Conservation (phyloP, 2,888 invertebrate genomes). For the Limnephilus lunatus region DNA sequence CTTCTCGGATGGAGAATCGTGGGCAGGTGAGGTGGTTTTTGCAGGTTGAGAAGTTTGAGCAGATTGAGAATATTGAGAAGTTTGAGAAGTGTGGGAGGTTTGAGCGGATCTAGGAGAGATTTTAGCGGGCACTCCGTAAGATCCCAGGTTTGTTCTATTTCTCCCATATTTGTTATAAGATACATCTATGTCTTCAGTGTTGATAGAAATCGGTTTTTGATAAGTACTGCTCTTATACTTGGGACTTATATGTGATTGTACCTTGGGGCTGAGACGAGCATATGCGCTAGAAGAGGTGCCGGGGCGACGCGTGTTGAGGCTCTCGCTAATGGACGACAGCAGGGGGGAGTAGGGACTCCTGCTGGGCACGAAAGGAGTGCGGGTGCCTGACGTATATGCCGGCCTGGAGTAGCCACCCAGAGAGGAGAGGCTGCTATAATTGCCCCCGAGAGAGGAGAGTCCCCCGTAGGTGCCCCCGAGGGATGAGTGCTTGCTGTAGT, state of each 20-base stretch:
- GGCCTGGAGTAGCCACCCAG: constrained; percentile 68
- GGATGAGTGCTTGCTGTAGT: constrained; percentile 75
- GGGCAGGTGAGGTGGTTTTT: not conserved
- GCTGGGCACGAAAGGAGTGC: constrained; percentile 69
- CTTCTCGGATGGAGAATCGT: not conserved
- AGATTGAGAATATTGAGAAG: too few species aligned
- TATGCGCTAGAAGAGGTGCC: constrained; percentile 70
- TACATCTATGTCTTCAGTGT: constrained; percentile 92
- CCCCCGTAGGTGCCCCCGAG: constrained; percentile 74
- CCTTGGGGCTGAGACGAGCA: constrained; percentile 60
- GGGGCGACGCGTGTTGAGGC: constrained; percentile 72
- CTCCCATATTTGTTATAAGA: constrained; percentile 81
- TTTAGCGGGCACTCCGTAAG: not conserved
- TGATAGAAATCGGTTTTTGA: constrained; percentile 84
- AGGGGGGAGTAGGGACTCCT: constrained; percentile 82
- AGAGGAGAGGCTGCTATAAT: constrained; percentile 75
- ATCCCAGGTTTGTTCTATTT: constrained; percentile 49
- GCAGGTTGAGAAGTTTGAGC: not conserved
- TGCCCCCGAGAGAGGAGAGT: constrained; percentile 75
- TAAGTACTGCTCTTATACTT: constrained; percentile 66
- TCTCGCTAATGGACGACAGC: constrained; percentile 84
- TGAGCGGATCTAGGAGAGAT: not conserved
- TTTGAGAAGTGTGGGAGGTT: not conserved
- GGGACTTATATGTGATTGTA: constrained; percentile 58
- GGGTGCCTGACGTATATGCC: constrained; percentile 67